Percentiles rank a stretch among this genome's conserved stretches.
These are phyloP conservation scores for Ophioninae sp. DNA, from an alignment of 2,888 invertebrate species.

Conservation along the genomic window DNA sequence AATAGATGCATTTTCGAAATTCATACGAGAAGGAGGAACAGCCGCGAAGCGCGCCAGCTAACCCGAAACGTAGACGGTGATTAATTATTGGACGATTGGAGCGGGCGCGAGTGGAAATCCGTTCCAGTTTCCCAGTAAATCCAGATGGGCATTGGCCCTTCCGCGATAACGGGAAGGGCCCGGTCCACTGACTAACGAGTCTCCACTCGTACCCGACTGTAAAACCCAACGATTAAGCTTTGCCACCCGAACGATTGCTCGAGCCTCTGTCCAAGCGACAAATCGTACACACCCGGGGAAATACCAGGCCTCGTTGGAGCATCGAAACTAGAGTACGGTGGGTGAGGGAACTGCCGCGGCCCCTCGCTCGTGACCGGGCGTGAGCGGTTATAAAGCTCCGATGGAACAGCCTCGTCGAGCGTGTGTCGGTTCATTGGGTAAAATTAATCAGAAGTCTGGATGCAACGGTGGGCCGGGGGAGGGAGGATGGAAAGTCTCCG, in stretches of 20 bases:
- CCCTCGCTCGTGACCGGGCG: background rate
- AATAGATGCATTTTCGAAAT: no score
- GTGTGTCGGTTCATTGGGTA: conserved; percentile 12
- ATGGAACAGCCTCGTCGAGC: conserved; percentile 5
- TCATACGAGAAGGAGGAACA: no score
- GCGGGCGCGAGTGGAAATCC: no score
- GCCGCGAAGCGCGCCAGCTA: no score
- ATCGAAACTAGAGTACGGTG: background rate
- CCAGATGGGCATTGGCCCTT: no score
- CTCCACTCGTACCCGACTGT: background rate
- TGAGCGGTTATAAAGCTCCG: background rate
- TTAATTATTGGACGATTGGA: no score
- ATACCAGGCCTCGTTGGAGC: background rate
- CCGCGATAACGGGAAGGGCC: no score
- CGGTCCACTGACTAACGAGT: no score
- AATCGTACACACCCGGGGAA: background rate
- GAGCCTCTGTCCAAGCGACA: background rate
- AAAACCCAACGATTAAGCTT: background rate
- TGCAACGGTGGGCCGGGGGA: conserved; percentile 13
- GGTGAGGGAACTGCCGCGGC: background rate
- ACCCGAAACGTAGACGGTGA: no score
- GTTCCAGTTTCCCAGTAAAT: no score
- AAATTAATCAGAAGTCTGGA: conserved; percentile 44
- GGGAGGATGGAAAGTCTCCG: conserved; percentile 4
- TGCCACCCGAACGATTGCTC: background rate